Base-by-base conservation (phyloP, 2,888 invertebrate species). In the Bursaphelenchus okinawaensis region DNA sequence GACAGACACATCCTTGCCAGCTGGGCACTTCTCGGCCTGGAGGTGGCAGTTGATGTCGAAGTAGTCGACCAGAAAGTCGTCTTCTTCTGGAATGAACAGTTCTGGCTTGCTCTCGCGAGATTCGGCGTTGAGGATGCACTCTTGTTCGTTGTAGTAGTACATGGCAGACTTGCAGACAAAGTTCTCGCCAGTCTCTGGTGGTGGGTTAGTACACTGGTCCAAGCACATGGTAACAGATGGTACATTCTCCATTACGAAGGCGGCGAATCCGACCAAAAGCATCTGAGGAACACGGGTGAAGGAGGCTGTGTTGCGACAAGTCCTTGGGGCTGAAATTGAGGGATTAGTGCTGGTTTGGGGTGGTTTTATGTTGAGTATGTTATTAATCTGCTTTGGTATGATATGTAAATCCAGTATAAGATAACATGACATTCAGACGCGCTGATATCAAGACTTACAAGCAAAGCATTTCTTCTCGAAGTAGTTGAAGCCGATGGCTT, bases 91-190 rank as follows among this genome's bases (percentile, higher is more conserved):
- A 55, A 81, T 79, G 75, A 82, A 81, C 24, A 82, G 68, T 52
- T 82, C 81, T 24, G 82, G 80, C 69, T 82, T 78, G 52, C 77
- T 72, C 52, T 63, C 68, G 52, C 79, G 71, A 23, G 77, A 75
- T 62, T 82, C 82, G n/a, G 80, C 76, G 67, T 82, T 82, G 54
- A 82, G 68, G 66, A 82, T 82, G 69, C 82, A 82, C 67, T 82
- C 82, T 63, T 77, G 74, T 31, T 82, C 81, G 66, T 81, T 81
- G 77, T 82, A 82, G 72, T 82, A 82, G 72, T 82, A 82, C 82
- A 82, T 82, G 54, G 77, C 82, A n/a, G 82, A 82, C 67, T 79
- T 80, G 75, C 82, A 82, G 31, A 74, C 74, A 69, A 81, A 80
- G 62, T 74, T 75, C 22, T 78, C 76, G 51, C 80, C 82, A 50